Base-by-base conservation (phyloP, 2,113 vertebrate genomes). In the Pteropus alecto region DNA sequence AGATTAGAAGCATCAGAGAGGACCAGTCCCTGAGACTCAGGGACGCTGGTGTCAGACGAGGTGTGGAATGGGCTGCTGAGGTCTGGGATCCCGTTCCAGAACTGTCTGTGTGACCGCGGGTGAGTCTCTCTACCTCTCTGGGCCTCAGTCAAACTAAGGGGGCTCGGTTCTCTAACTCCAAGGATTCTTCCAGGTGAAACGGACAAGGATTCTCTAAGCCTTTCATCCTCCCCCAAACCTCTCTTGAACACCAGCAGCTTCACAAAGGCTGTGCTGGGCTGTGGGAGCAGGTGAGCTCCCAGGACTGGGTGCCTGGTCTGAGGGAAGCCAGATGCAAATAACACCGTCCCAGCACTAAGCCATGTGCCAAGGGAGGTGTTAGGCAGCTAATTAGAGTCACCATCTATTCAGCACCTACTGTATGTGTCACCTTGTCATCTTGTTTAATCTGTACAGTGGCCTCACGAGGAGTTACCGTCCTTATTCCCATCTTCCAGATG, bases 331-430 rank as follows among this genome's bases (percentile, higher is more conserved):
- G 35, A 38, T 26, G 7, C 58, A 18, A 13, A 8, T 10, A 30
- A 30, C 51, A 24, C 5, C 1, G 46, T 24, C 54, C 61, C 13
- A 10, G 85, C 26, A 6, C 33, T 21, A 6, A 33, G 14, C 26
- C 16, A 6, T 0, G 0, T 19, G 78, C 35, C 76, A 16, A 0
- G 6, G 24, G 65, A 8, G 24, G 41, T 7, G 12, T 1, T 2
- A 22, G 76, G 60, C 24, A 2, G 60, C 35, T 7, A 2, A 7
- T 3, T 2, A 2, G 3, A n/a, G 77, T 48, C 54, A 2, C 56
- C 38, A 0, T 81, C 18, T 35, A 19, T 54, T 46, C 35, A 21
- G 19, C 54, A 3, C 43, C 35, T 26, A 6, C 54, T 0, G 0
- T 9, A 5, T 11, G 73, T 56, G 48, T 90, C 18, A 56, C 21